phyloP scores from a whole-genome alignment of 2,888 invertebrate species.

The Tetropium fuscum region DNA sequence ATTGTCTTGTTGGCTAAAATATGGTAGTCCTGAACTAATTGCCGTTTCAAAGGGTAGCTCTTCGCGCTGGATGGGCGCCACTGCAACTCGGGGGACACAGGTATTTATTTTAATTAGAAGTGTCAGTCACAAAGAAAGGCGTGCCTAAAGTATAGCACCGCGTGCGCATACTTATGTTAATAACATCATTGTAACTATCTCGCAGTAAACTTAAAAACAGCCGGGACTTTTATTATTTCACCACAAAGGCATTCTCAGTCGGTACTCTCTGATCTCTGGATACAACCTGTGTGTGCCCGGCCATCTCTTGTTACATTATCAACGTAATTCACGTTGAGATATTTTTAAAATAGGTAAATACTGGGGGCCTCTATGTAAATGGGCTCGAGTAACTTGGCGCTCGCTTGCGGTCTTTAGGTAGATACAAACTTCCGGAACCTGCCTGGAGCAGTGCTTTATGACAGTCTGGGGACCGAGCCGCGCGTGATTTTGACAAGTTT shows the following conservation, averaged over 20 bases:
- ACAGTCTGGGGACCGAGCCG: no score
- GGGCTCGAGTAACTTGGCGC: slow-evolving; percentile 1
- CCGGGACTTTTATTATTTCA: slow-evolving; percentile 32
- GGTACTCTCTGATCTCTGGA: slow-evolving; percentile 36
- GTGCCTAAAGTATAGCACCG: slow-evolving; percentile 48
- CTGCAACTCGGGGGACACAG: slow-evolving; percentile 40
- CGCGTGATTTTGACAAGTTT: no score
- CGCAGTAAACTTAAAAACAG: slow-evolving; percentile 33
- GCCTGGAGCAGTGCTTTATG: no score
- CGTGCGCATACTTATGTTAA: slow-evolving; percentile 50
- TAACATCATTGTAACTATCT: slow-evolving; percentile 48
- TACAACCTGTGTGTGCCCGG: slow-evolving; percentile 26
- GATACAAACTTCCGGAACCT: background rate
- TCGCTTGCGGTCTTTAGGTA: background rate
- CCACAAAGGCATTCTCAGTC: slow-evolving; percentile 40
- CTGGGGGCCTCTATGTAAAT: slow-evolving; percentile 10
- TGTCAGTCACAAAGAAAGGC: slow-evolving; percentile 48
- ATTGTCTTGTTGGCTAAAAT: no score
- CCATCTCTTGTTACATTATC: slow-evolving; percentile 13
- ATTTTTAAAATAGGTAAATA: slow-evolving; percentile 12
- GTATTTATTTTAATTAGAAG: slow-evolving; percentile 50
- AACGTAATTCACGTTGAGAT: slow-evolving; percentile 18
- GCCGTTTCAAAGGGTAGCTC: no score
- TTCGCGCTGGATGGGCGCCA: no score
- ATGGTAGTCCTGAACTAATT: no score